Evolutionary conservation across 2,797 vertebrate species (phyloP).

Genomic region (Crenuchus spilurus): DNA sequence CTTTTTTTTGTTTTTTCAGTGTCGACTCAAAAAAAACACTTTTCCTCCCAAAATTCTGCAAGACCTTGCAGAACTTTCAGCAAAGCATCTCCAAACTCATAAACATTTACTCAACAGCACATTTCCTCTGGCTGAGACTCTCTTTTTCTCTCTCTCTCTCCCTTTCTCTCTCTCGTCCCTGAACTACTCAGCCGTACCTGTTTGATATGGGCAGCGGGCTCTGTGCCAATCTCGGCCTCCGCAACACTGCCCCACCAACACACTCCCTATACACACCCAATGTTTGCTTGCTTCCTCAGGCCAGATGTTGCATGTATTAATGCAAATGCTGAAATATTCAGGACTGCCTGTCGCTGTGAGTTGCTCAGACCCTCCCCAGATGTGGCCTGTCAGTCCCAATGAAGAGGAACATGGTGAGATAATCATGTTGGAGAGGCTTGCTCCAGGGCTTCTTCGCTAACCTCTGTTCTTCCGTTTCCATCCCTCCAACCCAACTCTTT

Average conservation of each 20-base stretch:
- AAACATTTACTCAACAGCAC: conserved; percentile 13
- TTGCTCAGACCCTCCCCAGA: conserved; percentile 66
- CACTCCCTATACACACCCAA: conserved; percentile 27
- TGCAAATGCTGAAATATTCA: conserved; percentile 70
- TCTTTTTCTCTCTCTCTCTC: too few species aligned
- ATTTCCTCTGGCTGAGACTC: background rate
- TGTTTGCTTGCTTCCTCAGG: conserved; percentile 17
- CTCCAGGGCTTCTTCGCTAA: conserved; percentile 43
- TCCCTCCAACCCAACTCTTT: background rate
- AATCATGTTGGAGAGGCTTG: conserved; percentile 59
- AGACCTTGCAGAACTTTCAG: background rate
- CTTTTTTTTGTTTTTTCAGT: conserved; percentile 22
- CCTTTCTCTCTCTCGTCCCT: background rate
- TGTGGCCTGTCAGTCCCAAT: conserved; percentile 75
- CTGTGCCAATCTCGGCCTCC: background rate
- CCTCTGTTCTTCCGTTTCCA: conserved; percentile 35
- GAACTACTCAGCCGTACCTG: background rate
- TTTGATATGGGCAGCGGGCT: conserved; percentile 16
- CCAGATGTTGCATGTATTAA: conserved; percentile 66
- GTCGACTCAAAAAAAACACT: background rate
- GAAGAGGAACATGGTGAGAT: conserved; percentile 70
- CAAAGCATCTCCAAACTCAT: background rate
- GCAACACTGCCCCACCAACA: background rate
- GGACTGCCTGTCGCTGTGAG: conserved; percentile 63
- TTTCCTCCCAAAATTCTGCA: background rate